Base-by-base conservation (phyloP, 2,113 vertebrate species). In the Saccopteryx bilineata region DNA sequence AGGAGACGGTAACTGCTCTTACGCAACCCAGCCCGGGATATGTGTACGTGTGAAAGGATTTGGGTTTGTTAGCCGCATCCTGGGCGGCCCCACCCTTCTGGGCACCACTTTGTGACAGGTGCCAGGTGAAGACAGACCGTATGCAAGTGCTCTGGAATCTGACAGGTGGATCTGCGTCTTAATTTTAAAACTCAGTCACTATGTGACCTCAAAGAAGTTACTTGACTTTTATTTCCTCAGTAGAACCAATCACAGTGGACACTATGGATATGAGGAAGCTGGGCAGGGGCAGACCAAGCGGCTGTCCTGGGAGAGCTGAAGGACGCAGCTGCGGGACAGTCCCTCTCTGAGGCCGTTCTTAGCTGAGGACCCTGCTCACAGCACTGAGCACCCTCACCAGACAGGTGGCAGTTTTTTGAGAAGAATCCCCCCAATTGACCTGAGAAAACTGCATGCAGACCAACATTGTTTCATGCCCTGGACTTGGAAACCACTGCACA, bases 151-250 rank as follows among this genome's bases (percentile, higher is more conserved):
- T 81, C 63, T 80, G 63, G 48, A 71, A 39, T 90, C 50, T 24
- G 11, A 54, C 7, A 48, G 39, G 28, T 58, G 72, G 52, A 13
- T 72, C 65, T 80, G 15, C 48, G 54, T 93, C 46, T 26, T 33
- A 39, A 68, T 60, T 65, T 90, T 85, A 93, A 89, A 90, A 68
- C 15, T 48, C 39, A 15, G 17, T 54, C 85, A 33, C 28, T 94
- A 5, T 63, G n/a, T 74, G 72, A 87, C 10, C 46, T 80, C 26
- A 1, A 66, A 87, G 82, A 89, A 68, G 18, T 60, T 8, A 39
- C 23, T 80, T 91, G 52, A 52, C n/a, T 95, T 86, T 85, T 19
- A 46, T 66, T 84, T 94, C 15, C n/a, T 96, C 54, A 24, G 1
- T 13, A 50, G 8, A 33, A 5, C 10, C 39, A 50, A 46, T 33